Evolutionary conservation across 2,113 vertebrate species (phyloP), one percentile per base, ranked within the genome.

Genomic region (Apistogramma diplotaenia): DNA sequence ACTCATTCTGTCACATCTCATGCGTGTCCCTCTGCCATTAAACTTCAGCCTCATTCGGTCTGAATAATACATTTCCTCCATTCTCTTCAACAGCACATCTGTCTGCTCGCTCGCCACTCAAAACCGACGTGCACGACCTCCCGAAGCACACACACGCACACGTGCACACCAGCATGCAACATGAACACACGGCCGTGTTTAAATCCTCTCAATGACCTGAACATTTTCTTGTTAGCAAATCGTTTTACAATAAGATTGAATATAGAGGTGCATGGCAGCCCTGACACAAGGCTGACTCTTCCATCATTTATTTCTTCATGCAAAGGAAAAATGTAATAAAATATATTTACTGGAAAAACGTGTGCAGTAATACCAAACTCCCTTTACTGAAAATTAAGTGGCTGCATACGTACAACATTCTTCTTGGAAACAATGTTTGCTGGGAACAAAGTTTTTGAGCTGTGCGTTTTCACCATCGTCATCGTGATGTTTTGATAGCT

Each of bases 1-100:
- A 81, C 85, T 85, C 85, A 85, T 89, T 89, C 88, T 83, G 85
- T 89, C 88, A 78, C 80, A 31, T 80, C 82, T 65, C 12, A 0
- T 83, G 81, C 72, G 29, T 83, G 79, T 83, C 79, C 21, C 72
- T 56, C 78, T 61, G 37, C 73, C 72, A 78, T 81, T 78, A 83
- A 85, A 83, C 67, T 75, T 77, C 59, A 33, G 3, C 74, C 43
- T 21, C 46, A 56, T 76, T 65, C 19, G 1, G 55, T 49, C 25
- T 89, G 70, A 83, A 87, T 89, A 46, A 89, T 85, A 56, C 40
- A 85, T 87, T 74, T 49, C 8, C 59, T 16, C 51, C 46, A 9
- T 72, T 49, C 18, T 2, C 65, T 29, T 6, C 67, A 21, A 53
- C 58, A 8, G 25, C 53, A n/a, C 75, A 61, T 75, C 70, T 57